Evolutionary conservation across 1,140 invertebrate species (phyloP).

Genomic region (Aphidius gifuensis): DNA sequence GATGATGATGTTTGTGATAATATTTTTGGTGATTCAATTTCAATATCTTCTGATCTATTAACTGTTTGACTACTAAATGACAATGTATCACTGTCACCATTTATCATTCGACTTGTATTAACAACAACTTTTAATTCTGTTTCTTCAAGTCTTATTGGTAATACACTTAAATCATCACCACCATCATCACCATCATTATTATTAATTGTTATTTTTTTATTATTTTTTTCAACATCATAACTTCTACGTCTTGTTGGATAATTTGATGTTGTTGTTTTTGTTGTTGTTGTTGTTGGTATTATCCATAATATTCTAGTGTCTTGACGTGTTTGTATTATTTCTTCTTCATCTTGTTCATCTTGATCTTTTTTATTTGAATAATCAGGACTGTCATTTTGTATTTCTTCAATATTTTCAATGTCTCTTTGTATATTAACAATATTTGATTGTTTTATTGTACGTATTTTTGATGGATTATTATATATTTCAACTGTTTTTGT

Average conservation of each 20-base stretch:
- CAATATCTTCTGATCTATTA: constrained; percentile 36
- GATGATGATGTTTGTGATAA: constrained; percentile 37
- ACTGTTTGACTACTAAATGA: constrained; percentile 30
- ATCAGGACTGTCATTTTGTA: no score
- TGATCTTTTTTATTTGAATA: neutral
- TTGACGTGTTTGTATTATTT: constrained; percentile 22
- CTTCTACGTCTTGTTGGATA: neutral
- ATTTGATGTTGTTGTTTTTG: constrained; percentile 29
- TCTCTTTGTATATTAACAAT: neutral
- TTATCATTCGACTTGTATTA: constrained; percentile 32
- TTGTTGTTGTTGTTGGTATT: constrained; percentile 32
- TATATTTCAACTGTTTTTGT: neutral
- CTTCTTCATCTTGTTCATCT: neutral
- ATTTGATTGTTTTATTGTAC: neutral
- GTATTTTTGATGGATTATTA: neutral
- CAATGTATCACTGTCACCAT: constrained; percentile 7
- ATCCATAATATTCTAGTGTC: constrained; percentile 39
- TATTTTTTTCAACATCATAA: constrained; percentile 28
- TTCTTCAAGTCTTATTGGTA: constrained; percentile 38
- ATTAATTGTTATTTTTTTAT: constrained; percentile 22
- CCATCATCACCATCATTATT: constrained; percentile 17
- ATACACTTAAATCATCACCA: constrained; percentile 40
- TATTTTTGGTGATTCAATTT: constrained; percentile 35
- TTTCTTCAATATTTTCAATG: no score
- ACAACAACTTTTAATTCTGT: constrained; percentile 35